Evolutionary conservation across 2,888 invertebrate species (phyloP), one percentile per base, ranked within the genome.

Genomic region (Ophion ellenae): DNA sequence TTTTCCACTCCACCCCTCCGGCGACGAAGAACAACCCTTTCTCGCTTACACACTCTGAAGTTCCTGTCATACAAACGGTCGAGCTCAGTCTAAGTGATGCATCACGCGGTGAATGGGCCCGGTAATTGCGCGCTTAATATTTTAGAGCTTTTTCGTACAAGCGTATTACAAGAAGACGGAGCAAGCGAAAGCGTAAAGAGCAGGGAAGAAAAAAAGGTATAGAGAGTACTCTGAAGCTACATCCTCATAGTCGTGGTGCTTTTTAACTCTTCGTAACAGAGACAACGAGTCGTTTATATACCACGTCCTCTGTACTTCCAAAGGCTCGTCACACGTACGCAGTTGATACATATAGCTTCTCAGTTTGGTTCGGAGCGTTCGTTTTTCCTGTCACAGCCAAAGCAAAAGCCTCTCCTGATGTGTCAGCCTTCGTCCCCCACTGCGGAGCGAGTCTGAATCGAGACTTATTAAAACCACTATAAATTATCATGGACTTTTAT

Each of bases 81-180:
- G 66, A 63, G 69, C 70, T 71, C 87, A 87, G 89, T 90, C 90
- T 89, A 90, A 86, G 89, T 91, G 90, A 90, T 91, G 90, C 92
- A 92, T 93, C 92, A 91, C 91, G 91, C 90, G 90, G 89, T 94
- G 93, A 94, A 94, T 94, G 92, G 92, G 88, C 89, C 90, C 90
- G 92, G 93, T 94, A 94, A 94, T 94, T 94, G 94, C 93, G 89
- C 93, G 93, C 90, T 94, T 93, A 94, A 94, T 94, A 94, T 93
- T 94, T 94, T 92, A 94, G 92, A 91, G 92, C 91, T 91, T 92
- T 92, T 78, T 84, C 89, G 89, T 91, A 90, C 91, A 92, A 92
- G 93, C 91, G 91, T 91, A 90, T 92, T 90, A 91, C 90, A 92
- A 91, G 84, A 87, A 70, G 70, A 85, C 67, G 66, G 53, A 76